Evolutionary conservation across 2,888 invertebrate species (phyloP).

Genomic region (Bibio marci): DNA sequence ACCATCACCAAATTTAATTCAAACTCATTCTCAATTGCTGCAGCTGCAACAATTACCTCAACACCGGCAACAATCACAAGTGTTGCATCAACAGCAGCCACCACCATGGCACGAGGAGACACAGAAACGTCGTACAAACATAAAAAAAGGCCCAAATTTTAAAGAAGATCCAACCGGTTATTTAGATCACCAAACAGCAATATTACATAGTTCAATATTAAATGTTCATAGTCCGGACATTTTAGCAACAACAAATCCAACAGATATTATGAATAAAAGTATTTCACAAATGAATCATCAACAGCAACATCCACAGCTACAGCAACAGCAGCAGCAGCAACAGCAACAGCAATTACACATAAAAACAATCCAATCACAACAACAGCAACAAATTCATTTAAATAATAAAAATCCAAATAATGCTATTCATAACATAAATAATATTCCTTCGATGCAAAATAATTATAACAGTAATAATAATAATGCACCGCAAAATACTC

Average conservation of each 20-base stretch:
- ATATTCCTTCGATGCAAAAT: too few relatives aligned
- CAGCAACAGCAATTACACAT: neutral
- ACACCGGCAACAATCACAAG: neutral
- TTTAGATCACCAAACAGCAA: constrained; percentile 74
- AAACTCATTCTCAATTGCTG: constrained; percentile 8
- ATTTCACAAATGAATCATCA: neutral
- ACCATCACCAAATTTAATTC: too few relatives aligned
- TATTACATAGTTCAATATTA: constrained; percentile 68
- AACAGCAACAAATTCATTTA: constrained; percentile 5
- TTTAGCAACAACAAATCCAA: constrained; percentile 3
- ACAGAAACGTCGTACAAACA: constrained; percentile 6
- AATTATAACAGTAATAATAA: too few relatives aligned
- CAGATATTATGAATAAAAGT: neutral
- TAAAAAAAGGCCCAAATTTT: constrained; percentile 49
- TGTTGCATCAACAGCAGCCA: constrained; percentile 4
- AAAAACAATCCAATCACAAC: constrained; percentile 1
- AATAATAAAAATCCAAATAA: too few relatives aligned
- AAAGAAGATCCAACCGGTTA: constrained; percentile 86
- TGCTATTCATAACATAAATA: too few relatives aligned
- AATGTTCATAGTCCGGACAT: constrained; percentile 27
- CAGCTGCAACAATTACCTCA: neutral
- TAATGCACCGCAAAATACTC: too few relatives aligned
- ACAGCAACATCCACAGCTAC: neutral
- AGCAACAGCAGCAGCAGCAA: neutral
- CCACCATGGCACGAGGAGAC: constrained; percentile 7